Percentiles rank a stretch among this genome's conserved stretches.
These are phyloP conservation scores for Drosophila funebris DNA, from an alignment of 1,140 invertebrate species.

Conservation along the genomic window DNA sequence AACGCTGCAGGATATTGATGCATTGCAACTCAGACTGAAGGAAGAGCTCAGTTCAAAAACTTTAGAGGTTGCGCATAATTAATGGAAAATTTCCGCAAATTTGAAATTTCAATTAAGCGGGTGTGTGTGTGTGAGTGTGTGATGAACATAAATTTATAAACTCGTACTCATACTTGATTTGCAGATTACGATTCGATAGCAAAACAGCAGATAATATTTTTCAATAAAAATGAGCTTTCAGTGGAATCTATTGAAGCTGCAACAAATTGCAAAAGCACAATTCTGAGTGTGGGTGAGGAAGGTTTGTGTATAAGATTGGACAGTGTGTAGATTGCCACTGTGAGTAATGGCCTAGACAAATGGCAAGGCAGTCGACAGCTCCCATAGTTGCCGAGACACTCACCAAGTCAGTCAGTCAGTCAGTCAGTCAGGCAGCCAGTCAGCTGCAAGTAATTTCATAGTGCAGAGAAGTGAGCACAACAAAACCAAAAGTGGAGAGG, in stretches of 20 bases:
- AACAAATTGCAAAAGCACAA: constrained; percentile 28
- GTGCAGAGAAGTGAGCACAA: not conserved
- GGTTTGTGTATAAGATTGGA: not conserved
- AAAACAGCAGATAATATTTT: constrained; percentile 65
- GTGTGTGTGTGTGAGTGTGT: constrained; percentile 5
- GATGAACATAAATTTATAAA: not conserved
- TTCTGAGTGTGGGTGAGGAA: not conserved
- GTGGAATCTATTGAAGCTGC: constrained; percentile 70
- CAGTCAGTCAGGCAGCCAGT: constrained; percentile 17
- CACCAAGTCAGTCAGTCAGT: constrained; percentile 9
- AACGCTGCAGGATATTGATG: constrained; percentile 41
- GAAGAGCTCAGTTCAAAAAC: not conserved
- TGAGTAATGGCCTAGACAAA: constrained; percentile 79
- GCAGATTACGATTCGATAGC: constrained; percentile 46
- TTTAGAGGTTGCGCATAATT: constrained; percentile 1
- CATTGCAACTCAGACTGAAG: not conserved
- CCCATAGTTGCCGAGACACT: constrained; percentile 10
- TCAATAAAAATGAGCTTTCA: constrained; percentile 74
- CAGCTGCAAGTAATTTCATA: constrained; percentile 37
- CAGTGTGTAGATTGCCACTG: constrained; percentile 60
- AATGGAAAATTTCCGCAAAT: constrained; percentile 24
- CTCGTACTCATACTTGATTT: constrained; percentile 19
- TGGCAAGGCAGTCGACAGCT: constrained; percentile 63
- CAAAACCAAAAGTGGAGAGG: not conserved
- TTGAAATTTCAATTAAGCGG: constrained; percentile 56